These are phyloP conservation scores for Apantesis nais DNA, from an alignment of 2,888 invertebrate genomes.

Conservation along the genomic window DNA sequence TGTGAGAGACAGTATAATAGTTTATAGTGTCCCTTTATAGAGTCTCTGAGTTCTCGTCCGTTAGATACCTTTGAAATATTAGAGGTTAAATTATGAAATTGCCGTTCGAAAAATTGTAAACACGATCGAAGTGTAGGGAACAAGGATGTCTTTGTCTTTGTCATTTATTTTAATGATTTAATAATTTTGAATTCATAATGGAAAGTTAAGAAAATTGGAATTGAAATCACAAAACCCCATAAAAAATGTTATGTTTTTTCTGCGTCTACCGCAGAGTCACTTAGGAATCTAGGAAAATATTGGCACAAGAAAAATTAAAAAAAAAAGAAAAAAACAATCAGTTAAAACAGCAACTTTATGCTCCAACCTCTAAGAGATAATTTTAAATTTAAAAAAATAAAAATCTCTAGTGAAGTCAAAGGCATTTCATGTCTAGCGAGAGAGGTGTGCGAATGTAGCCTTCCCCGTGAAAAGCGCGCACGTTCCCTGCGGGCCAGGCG, in stretches of 20 bases:
- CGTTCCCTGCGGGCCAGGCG: background rate
- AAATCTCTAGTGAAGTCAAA: background rate
- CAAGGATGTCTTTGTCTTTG: too few species aligned
- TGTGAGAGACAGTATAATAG: background rate
- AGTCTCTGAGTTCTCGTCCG: background rate
- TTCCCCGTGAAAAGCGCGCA: constrained; percentile 13
- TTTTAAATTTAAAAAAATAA: background rate
- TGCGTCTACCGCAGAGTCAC: background rate
- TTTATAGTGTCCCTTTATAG: background rate
- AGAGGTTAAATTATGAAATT: background rate
- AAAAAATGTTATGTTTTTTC: background rate
- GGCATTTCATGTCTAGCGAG: background rate
- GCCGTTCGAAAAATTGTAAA: background rate
- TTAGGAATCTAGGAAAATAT: background rate
- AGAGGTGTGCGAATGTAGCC: constrained; percentile 5
- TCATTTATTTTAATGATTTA: too few species aligned
- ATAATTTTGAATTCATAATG: background rate
- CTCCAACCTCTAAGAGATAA: background rate
- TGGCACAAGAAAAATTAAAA: too few species aligned
- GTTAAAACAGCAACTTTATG: background rate
- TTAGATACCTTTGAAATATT: background rate
- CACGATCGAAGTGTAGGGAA: background rate
- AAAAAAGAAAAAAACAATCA: too few species aligned
- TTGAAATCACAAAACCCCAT: too few species aligned
- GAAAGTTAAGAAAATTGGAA: background rate